Percentiles rank a stretch among this genome's conserved stretches.
Conservation (phyloP, 2,797 vertebrate species). For the Hylomyscus alleni region DNA sequence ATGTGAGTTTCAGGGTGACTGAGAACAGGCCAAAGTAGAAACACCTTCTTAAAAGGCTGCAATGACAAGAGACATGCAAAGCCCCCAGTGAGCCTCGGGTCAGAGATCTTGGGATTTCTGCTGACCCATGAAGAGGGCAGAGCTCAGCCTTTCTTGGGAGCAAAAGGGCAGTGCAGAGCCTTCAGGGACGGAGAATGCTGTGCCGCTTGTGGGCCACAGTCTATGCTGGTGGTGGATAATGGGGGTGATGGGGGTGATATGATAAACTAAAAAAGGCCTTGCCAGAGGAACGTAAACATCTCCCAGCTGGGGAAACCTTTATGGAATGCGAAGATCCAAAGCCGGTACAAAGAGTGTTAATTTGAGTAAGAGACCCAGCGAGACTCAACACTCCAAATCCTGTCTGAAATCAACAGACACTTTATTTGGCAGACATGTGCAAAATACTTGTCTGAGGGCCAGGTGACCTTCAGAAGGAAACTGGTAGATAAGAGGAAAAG, state of each 20-base stretch:
- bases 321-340: slow-evolving; percentile 34
- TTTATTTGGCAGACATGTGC: background rate
- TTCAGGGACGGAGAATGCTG: background rate
- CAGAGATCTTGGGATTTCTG: slow-evolving; percentile 66
- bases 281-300: slow-evolving; percentile 40
- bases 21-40: slow-evolving; percentile 71
- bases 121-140: slow-evolving; percentile 56
- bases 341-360: background rate
- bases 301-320: slow-evolving; percentile 31
- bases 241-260: slow-evolving; percentile 34
- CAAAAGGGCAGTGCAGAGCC: background rate
- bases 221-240: background rate
- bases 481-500: background rate
- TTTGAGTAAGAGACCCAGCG: background rate
- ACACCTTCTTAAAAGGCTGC: slow-evolving; percentile 67
- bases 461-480: background rate
- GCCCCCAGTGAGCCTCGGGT: slow-evolving; percentile 64
- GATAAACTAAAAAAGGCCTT: slow-evolving; percentile 49
- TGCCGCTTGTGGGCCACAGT: background rate
- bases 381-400: background rate
- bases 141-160: background rate
- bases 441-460: background rate
- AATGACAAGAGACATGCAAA: slow-evolving; percentile 55
- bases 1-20: slow-evolving; percentile 45
- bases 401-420: background rate